phyloP scores from a whole-genome alignment of 1,140 invertebrate species.

The Ectropis grisescens region DNA sequence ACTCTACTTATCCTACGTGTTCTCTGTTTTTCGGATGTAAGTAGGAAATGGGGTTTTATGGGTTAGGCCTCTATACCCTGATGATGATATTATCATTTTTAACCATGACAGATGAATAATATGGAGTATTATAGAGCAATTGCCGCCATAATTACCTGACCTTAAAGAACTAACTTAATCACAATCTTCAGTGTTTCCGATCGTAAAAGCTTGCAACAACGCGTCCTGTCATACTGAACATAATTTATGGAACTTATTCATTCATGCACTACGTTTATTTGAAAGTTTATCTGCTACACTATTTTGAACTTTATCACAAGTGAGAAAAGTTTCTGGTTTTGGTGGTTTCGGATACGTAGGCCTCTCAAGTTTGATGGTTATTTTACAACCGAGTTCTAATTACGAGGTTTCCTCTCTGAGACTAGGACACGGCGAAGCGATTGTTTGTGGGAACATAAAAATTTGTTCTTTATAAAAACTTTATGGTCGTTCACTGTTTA shows the following conservation, averaged over 20 bases:
- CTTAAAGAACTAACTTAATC: slow-evolving; percentile 17
- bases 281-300: neutral
- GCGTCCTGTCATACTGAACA: slow-evolving; percentile 25
- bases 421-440: slow-evolving; percentile 39
- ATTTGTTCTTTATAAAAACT: slow-evolving; percentile 43
- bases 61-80: too few species aligned
- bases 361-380: slow-evolving; percentile 55
- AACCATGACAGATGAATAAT: too few species aligned
- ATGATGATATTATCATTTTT: too few species aligned
- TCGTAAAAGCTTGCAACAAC: slow-evolving; percentile 27
- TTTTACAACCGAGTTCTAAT: slow-evolving; percentile 60
- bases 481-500: slow-evolving; percentile 43
- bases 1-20: too few species aligned
- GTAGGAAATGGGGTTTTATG: too few species aligned
- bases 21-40: too few species aligned
- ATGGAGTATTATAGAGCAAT: too few species aligned
- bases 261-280: too few species aligned
- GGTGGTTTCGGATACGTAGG: slow-evolving; percentile 37
- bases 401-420: slow-evolving; percentile 45
- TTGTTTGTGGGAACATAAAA: slow-evolving; percentile 44
- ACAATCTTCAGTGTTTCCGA: slow-evolving; percentile 20
- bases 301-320: slow-evolving; percentile 7
- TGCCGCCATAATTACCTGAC: slow-evolving; percentile 6
- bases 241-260: slow-evolving; percentile 31
- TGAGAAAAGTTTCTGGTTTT: neutral